These are phyloP conservation scores for Phorcus lineatus DNA, from an alignment of 2,888 invertebrate genomes.

Conservation along the genomic window DNA sequence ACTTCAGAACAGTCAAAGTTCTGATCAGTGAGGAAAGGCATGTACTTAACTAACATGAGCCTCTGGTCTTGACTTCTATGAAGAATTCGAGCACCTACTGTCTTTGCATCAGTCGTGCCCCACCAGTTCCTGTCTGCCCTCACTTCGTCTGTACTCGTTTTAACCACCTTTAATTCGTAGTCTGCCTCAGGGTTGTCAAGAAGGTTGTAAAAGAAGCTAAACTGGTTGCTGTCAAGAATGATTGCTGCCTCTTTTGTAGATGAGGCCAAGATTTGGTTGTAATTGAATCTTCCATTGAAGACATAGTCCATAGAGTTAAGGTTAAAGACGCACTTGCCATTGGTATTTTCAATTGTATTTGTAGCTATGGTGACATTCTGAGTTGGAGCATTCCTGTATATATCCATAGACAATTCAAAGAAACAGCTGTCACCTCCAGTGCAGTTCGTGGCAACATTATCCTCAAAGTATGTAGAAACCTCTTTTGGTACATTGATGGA, in stretches of 20 bases:
- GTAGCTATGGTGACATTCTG: constrained; percentile 31
- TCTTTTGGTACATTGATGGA: constrained; percentile 2
- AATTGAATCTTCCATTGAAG: constrained; percentile 31
- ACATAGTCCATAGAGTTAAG: constrained; percentile 11
- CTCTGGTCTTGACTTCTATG: constrained; percentile 28
- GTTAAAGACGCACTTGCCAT: constrained; percentile 28
- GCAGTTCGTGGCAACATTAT: constrained; percentile 31
- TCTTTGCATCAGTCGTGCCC: constrained; percentile 32
- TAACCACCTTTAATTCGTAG: constrained; percentile 35
- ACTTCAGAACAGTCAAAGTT: constrained; percentile 39
- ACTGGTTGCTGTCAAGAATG: constrained; percentile 9
- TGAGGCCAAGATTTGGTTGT: constrained; percentile 33
- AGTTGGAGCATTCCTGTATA: neutral
- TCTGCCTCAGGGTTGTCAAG: constrained; percentile 40
- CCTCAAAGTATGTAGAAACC: constrained; percentile 26
- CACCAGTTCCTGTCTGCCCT: constrained; percentile 43
- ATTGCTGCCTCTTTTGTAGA: constrained; percentile 21
- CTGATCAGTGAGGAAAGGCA: constrained; percentile 34
- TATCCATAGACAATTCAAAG: constrained; percentile 12
- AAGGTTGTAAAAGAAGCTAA: constrained; percentile 39
- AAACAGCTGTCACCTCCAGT: constrained; percentile 17
- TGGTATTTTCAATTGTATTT: constrained; percentile 34
- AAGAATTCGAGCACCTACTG: constrained; percentile 30
- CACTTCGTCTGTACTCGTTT: constrained; percentile 27
- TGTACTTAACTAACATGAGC: constrained; percentile 29